phyloP scores from a whole-genome alignment of 2,888 invertebrate genomes.

The Nematopogon swammerdamellus region DNA sequence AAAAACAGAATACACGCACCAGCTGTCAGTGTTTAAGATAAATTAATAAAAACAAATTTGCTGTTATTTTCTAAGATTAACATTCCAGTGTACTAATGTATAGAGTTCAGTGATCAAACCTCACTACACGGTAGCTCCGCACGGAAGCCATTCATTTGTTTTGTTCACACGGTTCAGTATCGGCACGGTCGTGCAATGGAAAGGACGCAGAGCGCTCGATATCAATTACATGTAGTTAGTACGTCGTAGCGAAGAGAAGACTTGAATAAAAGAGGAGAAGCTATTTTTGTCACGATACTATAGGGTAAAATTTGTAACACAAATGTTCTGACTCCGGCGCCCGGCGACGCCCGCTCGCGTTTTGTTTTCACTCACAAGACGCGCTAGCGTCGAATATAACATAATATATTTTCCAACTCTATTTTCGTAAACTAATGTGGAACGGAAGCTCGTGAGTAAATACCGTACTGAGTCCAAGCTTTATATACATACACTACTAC shows the following conservation, averaged over 20 bases:
- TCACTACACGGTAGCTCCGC: no score
- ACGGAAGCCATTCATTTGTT: background rate
- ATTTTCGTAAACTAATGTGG: conserved; percentile 12
- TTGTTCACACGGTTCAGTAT: background rate
- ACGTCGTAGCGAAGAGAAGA: conserved; percentile 17
- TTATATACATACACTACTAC: no score
- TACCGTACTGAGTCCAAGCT: no score
- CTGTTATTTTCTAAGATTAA: no score
- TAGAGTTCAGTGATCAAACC: no score
- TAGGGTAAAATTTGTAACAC: conserved; percentile 23
- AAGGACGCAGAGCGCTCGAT: conserved; percentile 18
- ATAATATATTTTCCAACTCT: conserved; percentile 15
- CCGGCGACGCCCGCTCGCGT: conserved; percentile 20
- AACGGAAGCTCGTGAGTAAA: no score
- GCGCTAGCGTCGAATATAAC: conserved; percentile 7
- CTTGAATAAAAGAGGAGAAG: conserved; percentile 32
- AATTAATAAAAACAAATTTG: no score
- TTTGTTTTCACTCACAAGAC: no score
- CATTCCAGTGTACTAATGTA: no score
- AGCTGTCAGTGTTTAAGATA: no score
- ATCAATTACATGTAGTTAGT: conserved; percentile 34
- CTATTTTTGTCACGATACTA: conserved; percentile 51
- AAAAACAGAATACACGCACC: no score
- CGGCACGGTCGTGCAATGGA: conserved; percentile 28
- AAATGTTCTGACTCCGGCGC: conserved; percentile 43